phyloP scores from a whole-genome alignment of 2,888 invertebrate species.

The Auanema sp. region DNA sequence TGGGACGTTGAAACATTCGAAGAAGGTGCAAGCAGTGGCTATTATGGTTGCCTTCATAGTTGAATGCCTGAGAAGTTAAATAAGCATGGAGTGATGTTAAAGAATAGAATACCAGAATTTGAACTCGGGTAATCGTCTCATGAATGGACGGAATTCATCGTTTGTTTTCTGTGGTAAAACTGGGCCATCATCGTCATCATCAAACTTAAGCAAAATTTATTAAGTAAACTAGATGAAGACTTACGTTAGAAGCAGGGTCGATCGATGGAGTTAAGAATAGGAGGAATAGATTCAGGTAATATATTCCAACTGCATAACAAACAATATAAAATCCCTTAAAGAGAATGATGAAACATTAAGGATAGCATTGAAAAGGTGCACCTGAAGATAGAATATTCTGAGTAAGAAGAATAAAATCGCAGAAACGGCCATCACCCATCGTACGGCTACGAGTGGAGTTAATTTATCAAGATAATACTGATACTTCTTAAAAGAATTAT shows the following conservation, averaged over 20 bases:
- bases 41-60: conserved; percentile 89
- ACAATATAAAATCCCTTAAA: conserved; percentile 97
- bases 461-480: conserved; percentile 63
- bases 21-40: conserved; percentile 88
- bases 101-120: conserved; percentile 74
- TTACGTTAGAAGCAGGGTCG: conserved; percentile 81
- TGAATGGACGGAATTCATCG: conserved; percentile 98
- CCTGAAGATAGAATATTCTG: conserved; percentile 59
- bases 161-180: conserved; percentile 89
- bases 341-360: not conserved
- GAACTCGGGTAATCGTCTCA: conserved; percentile 92
- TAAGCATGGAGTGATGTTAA: not conserved
- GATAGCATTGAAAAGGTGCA: conserved; percentile 22
- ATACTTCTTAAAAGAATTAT: conserved; percentile 54
- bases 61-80: conserved; percentile 73
- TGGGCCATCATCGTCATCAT: conserved; percentile 71
- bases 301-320: conserved; percentile 97
- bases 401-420: conserved; percentile 49
- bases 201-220: conserved; percentile 18
- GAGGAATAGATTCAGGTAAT: conserved; percentile 97
- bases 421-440: conserved; percentile 59
- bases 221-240: not conserved
- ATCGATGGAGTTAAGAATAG: conserved; percentile 99
- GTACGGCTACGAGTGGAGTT: conserved; percentile 57
- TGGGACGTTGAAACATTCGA: conserved; percentile 93